Evolutionary conservation across 2,113 vertebrate genomes (phyloP).

Genomic region (Aythya baeri): DNA sequence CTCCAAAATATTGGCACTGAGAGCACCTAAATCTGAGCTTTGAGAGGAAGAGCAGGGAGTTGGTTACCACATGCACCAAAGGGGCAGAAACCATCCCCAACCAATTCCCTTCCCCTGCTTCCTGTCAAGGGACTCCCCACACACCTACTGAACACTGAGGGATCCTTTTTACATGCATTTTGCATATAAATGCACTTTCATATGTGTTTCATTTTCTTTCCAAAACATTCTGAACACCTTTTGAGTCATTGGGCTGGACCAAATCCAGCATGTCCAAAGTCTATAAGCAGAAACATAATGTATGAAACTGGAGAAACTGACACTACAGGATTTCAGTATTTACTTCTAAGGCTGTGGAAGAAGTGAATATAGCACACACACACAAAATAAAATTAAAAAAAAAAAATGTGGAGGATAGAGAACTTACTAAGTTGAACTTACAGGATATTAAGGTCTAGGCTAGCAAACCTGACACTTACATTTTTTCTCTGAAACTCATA

Average conservation of each 20-base stretch:
- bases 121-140: neutral
- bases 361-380: neutral
- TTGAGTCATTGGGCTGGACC: neutral
- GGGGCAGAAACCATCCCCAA: neutral
- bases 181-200: neutral
- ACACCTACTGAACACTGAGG: neutral
- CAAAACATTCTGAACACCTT: neutral
- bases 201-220: neutral
- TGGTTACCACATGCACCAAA: neutral
- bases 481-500: neutral
- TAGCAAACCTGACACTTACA: neutral
- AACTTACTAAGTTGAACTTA: accelerated
- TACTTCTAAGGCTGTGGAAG: neutral
- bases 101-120: accelerated
- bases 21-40: neutral
- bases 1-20: neutral
- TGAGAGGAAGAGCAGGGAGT: neutral
- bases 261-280: neutral
- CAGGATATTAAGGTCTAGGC: neutral
- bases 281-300: neutral
- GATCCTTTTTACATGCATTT: accelerated
- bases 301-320: neutral
- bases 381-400: no score
- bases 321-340: neutral
- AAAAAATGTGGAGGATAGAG: neutral